Evolutionary conservation across 2,113 vertebrate genomes (phyloP), one percentile per base, ranked within the genome.

Genomic region (Phalacrocorax pelagicus): DNA sequence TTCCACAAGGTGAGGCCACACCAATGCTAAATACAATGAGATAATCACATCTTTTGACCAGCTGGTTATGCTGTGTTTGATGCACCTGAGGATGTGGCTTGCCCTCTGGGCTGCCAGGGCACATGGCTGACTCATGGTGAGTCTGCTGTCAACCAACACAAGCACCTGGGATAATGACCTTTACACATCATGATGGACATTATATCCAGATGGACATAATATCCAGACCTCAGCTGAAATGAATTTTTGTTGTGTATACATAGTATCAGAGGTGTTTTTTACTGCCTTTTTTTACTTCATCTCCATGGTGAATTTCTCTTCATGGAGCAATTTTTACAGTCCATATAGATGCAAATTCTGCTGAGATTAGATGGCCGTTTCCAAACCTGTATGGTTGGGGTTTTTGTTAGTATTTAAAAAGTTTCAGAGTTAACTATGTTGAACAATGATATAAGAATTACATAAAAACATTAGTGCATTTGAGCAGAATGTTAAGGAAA

Each of bases 1-100:
- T 32, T 16, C 9, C 7, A 47, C 15, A 1, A n/a, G 69, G 23
- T 75, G 46, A 54, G n/a, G 17, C 29, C 1, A 1, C 42, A 27
- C n/a, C 30, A 26, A 1, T 0, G 2, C 16, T n/a, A 9, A n/a
- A 40, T 10, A 17, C 49, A 51, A 57, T 0, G 0, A 34, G 23
- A 16, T 30, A 22, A 32, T 19, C 14, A 2, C 29, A 38, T 47
- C 44, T 61, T 22, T 26, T 22, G 40, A 12, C 67, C 0, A 2
- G 9, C 29, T 54, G 67, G 10, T 30, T 34, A 17, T 23, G 1
- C 24, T 47, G 36, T 32, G 7, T 71, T 70, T 57, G 38, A 40
- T 54, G 15, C 38, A n/a, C 14, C 44, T 5, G 16, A 29, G 38
- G 3, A n/a, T 27, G 14, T 2, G 2, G 10, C 66, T 66, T 73